These are phyloP conservation scores for Ophioderma brevispina DNA, from an alignment of 35 echinoderm and acorn worm species.

Conservation along the genomic window DNA sequence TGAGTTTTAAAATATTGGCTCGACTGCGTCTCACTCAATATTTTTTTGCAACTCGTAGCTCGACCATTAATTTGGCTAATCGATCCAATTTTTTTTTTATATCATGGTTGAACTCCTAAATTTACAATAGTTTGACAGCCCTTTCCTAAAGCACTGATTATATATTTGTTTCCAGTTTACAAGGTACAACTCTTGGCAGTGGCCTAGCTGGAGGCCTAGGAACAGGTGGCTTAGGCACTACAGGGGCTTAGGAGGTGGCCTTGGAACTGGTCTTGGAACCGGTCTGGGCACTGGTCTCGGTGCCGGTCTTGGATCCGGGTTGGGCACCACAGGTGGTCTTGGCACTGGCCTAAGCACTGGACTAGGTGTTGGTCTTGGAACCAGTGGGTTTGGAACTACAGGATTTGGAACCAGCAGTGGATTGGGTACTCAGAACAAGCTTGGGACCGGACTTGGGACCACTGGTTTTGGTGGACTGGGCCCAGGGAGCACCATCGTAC, in stretches of 20 bases:
- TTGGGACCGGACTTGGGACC: slow-evolving; percentile 57
- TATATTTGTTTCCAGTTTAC: slow-evolving; percentile 33
- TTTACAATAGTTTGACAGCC: no score
- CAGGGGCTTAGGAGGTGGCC: slow-evolving; percentile 34
- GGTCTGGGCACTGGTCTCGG: slow-evolving; percentile 30
- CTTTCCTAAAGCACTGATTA: no score
- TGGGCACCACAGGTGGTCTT: slow-evolving; percentile 16
- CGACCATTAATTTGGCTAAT: no score
- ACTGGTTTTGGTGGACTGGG: slow-evolving; percentile 58
- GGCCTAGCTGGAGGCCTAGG: slow-evolving; percentile 14
- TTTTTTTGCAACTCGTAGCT: no score
- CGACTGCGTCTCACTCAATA: no score
- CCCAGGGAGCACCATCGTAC: background rate
- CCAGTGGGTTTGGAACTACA: slow-evolving; percentile 25
- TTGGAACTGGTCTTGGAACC: slow-evolving; percentile 41
- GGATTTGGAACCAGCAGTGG: slow-evolving; percentile 17
- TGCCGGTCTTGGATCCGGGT: background rate
- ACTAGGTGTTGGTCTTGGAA: slow-evolving; percentile 17
- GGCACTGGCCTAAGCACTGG: slow-evolving; percentile 38
- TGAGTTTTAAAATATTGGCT: no score
- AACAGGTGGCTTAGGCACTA: background rate
- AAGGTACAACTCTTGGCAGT: slow-evolving; percentile 16
- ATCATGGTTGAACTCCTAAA: no score
- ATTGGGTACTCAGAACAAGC: slow-evolving; percentile 11
- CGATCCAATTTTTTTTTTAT: no score